Conservation (phyloP, 2,113 vertebrate species). For the Equus quagga region DNA sequence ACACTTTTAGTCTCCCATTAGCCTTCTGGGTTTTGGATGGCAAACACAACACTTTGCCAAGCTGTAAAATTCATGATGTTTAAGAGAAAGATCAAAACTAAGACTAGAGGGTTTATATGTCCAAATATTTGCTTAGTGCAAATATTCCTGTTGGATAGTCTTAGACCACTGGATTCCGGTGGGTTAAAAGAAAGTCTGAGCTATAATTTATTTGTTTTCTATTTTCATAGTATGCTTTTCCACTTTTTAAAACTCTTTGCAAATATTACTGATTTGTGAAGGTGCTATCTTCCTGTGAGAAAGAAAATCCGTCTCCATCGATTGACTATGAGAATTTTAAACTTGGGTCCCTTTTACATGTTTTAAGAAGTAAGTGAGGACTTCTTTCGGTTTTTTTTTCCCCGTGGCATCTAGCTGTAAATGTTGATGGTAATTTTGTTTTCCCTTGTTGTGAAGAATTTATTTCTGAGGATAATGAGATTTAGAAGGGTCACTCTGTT, state of each 20-base stretch:
- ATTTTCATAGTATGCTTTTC: slow-evolving; percentile 71
- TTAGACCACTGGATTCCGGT: slow-evolving; percentile 54
- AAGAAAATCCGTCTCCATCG: slow-evolving; percentile 15
- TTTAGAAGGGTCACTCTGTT: slow-evolving; percentile 75
- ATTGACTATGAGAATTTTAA: slow-evolving; percentile 59
- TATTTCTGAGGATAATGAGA: slow-evolving; percentile 81
- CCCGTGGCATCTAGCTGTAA: slow-evolving; percentile 59
- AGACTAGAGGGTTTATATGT: slow-evolving; percentile 70
- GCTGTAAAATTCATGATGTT: slow-evolving; percentile 79
- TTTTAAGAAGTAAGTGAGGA: slow-evolving; percentile 74
- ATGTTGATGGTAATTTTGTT: slow-evolving; percentile 72
- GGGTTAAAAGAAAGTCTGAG: slow-evolving; percentile 66
- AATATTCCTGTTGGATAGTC: slow-evolving; percentile 79
- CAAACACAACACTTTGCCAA: slow-evolving; percentile 75
- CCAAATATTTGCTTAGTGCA: slow-evolving; percentile 76
- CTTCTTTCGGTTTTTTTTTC: slow-evolving; percentile 30
- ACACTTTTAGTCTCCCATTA: slow-evolving; percentile 65
- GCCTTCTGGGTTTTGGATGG: slow-evolving; percentile 74
- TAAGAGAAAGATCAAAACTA: slow-evolving; percentile 81
- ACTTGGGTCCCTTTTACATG: slow-evolving; percentile 55
- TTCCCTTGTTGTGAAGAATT: slow-evolving; percentile 80
- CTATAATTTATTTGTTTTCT: slow-evolving; percentile 74
- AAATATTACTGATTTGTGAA: slow-evolving; percentile 74
- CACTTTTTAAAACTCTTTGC: slow-evolving; percentile 62
- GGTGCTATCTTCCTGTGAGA: slow-evolving; percentile 60